Percentiles rank a stretch among this genome's conserved stretches.
Conservation (phyloP, 2,797 vertebrate genomes). For the Eremophila alpestris region DNA sequence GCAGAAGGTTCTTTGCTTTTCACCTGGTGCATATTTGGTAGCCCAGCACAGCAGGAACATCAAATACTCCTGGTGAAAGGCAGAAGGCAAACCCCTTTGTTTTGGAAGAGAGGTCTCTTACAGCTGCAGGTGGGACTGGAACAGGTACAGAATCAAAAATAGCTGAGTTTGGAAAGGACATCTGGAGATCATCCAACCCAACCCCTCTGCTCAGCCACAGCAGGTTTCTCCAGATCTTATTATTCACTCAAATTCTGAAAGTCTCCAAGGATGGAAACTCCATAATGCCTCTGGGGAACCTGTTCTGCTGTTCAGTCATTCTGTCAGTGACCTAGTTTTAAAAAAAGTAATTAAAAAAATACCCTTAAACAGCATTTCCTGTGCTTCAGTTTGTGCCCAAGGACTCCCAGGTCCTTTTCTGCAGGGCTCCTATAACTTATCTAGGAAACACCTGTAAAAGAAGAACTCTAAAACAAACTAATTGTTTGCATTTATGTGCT, state of each 20-base stretch:
- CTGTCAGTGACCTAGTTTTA: background rate
- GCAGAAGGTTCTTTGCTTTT: background rate
- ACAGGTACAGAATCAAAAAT: background rate
- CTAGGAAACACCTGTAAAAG: background rate
- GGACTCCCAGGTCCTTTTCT: background rate
- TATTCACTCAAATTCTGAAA: background rate
- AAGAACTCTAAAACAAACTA: background rate
- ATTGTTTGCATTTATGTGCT: background rate
- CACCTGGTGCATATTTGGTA: background rate
- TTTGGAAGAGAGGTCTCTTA: background rate
- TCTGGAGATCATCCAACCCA: background rate
- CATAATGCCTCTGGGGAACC: background rate
- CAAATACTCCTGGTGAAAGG: background rate
- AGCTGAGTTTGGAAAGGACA: background rate
- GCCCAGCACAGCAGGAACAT: background rate
- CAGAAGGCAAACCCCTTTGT: background rate
- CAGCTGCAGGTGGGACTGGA: background rate
- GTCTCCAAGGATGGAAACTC: background rate
- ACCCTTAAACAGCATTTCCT: background rate
- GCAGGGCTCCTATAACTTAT: background rate
- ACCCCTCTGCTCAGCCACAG: background rate
- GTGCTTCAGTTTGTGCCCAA: background rate
- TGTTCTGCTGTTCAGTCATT: background rate
- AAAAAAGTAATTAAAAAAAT: background rate
- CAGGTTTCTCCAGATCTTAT: background rate